Conservation (phyloP, 2,797 vertebrate genomes). For the Brachyrhaphis roseni region DNA sequence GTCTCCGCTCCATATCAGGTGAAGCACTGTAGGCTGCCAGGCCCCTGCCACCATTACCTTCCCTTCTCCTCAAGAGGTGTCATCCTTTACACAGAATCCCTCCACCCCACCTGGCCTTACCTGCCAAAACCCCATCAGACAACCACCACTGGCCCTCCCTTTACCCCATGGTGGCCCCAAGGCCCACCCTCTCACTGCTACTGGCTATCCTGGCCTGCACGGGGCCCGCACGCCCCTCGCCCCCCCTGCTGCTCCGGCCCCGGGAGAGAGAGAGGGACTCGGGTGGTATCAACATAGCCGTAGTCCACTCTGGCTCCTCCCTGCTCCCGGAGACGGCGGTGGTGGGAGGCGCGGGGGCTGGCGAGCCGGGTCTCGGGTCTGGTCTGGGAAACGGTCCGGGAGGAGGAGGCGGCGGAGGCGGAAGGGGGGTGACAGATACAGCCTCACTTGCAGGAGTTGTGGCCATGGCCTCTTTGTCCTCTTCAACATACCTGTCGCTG, state of each 20-base stretch:
- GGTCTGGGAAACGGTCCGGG: constrained; percentile 68
- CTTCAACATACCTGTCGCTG: constrained; percentile 60
- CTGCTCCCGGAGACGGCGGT: constrained; percentile 82
- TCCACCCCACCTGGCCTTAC: constrained; percentile 48
- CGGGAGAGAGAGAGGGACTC: constrained; percentile 88
- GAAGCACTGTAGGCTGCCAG: constrained; percentile 52
- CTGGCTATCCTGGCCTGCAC: constrained; percentile 85
- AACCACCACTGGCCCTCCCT: constrained; percentile 67
- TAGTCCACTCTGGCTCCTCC: constrained; percentile 88
- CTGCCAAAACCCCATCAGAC: constrained; percentile 50
- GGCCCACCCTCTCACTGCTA: constrained; percentile 84
- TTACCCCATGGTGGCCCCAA: constrained; percentile 82
- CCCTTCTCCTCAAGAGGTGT: constrained; percentile 18
- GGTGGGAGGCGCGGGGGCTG: constrained; percentile 73
- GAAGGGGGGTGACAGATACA: constrained; percentile 60
- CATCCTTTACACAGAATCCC: constrained; percentile 29
- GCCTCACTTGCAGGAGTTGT: constrained; percentile 52
- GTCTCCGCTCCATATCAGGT: constrained; percentile 67
- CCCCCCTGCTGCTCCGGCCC: constrained; percentile 87
- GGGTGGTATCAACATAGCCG: constrained; percentile 91
- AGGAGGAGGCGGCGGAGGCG: constrained; percentile 49
- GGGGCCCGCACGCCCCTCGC: constrained; percentile 88
- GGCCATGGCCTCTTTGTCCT: constrained; percentile 48
- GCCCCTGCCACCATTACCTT: constrained; percentile 12
- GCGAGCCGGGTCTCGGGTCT: constrained; percentile 64